These are phyloP conservation scores for Spodoptera littoralis DNA, from an alignment of 2,888 invertebrate genomes.

Conservation along the genomic window DNA sequence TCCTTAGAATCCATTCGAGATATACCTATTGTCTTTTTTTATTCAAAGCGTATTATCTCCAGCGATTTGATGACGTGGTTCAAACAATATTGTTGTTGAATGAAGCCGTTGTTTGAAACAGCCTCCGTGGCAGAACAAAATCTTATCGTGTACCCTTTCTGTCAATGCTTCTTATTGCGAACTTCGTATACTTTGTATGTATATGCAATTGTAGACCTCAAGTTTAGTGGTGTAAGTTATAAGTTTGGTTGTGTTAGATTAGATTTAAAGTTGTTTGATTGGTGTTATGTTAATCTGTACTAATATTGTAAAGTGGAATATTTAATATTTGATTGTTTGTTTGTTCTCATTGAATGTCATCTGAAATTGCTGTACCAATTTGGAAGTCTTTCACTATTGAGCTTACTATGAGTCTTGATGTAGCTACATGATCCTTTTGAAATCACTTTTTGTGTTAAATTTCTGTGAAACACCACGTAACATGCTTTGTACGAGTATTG, in stretches of 20 bases:
- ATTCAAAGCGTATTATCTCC: constrained; percentile 49
- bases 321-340: too few relatives aligned
- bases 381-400: too few relatives aligned
- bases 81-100: constrained; percentile 47
- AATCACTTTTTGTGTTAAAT: too few relatives aligned
- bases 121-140: constrained; percentile 64
- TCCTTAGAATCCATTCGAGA: constrained; percentile 36
- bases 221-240: constrained; percentile 51
- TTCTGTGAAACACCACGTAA: too few relatives aligned
- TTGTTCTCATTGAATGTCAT: too few relatives aligned
- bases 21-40: constrained; percentile 52
- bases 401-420: too few relatives aligned
- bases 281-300: too few relatives aligned
- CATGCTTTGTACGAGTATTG: too few relatives aligned
- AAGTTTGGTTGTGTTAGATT: constrained; percentile 17
- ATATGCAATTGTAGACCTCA: constrained; percentile 71
- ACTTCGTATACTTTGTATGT: constrained; percentile 74
- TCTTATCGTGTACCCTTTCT: constrained; percentile 76
- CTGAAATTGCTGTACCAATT: too few relatives aligned
- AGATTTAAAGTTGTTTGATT: neutral
- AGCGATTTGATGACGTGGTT: constrained; percentile 52
- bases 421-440: too few relatives aligned
- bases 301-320: too few relatives aligned
- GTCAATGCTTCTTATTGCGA: constrained; percentile 78
- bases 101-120: constrained; percentile 56